Percentiles rank a stretch among this genome's conserved stretches.
Evolutionary conservation across 2,113 vertebrate species (phyloP).

Genomic region (Phyllostomus discolor): DNA sequence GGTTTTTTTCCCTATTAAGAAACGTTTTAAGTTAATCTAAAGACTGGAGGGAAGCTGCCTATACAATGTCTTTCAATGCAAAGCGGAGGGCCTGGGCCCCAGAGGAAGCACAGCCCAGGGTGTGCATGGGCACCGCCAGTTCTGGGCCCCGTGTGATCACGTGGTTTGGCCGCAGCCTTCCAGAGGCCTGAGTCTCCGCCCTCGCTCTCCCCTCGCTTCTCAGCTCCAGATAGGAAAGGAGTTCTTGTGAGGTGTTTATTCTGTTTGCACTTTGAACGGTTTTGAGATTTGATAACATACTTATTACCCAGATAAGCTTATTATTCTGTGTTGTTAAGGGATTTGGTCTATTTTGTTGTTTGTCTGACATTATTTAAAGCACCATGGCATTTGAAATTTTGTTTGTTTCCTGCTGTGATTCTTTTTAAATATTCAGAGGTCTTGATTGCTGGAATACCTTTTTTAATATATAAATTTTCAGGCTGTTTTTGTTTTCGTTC

Average conservation of each 20-base stretch:
- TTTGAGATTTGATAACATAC: conserved; percentile 30
- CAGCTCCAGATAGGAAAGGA: background rate
- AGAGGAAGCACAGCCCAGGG: background rate
- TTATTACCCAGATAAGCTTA: background rate
- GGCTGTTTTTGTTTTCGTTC: background rate
- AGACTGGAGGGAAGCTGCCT: background rate
- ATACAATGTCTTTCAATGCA: background rate
- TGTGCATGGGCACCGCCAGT: too few species aligned
- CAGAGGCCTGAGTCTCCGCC: background rate
- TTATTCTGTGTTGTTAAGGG: background rate
- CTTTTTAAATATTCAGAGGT: background rate
- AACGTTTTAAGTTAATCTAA: background rate
- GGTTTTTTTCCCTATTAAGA: background rate
- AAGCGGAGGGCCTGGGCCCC: background rate
- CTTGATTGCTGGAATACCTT: background rate
- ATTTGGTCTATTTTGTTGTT: conserved; percentile 19
- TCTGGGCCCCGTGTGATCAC: background rate
- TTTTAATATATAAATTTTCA: background rate
- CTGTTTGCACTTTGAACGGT: background rate
- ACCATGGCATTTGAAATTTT: conserved; percentile 25
- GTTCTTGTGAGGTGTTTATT: background rate
- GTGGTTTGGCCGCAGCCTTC: background rate
- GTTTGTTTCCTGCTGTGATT: conserved; percentile 13
- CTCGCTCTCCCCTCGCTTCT: background rate
- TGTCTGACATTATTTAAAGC: conserved; percentile 32